Base-by-base conservation (phyloP, 2,113 vertebrate species). In the Manacus vitellinus region DNA sequence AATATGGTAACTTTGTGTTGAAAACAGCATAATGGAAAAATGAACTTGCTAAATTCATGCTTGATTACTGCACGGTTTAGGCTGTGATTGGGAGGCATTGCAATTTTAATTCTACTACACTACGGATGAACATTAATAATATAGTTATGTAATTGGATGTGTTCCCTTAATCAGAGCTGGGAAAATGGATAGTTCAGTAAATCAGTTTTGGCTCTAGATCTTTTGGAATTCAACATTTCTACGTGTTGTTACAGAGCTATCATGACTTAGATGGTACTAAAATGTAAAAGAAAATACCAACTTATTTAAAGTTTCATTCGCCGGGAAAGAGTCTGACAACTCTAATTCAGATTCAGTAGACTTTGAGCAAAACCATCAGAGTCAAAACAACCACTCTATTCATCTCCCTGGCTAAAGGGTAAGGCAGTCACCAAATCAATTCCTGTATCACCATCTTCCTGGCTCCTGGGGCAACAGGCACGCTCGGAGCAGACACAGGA, bases 11-110 rank as follows among this genome's bases (percentile, higher is more conserved):
- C 83, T 96, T 96, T 96, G 94, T 97, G 77, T 93, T 97, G 93
- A 97, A 98, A 98, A 97, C 97, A 98, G 89, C 96, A 87, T 96
- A 96, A 97, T 96, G 88, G 89, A 97, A 97, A 97, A 97, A 98
- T 96, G 95, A 97, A 97, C 92, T 97, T 96, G 76, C 93, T 97
- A 97, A 98, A 98, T 97, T 97, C 94, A 92, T 95, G 72, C 94
- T 96, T 97, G 95, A 97, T 98, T 97, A 95, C 89, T 92, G 47
- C 55, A 90, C 4, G 52, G 92, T 85, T 95, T 96, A 97, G 59
- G 39, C 46, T 49, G 61, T 98, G 92, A 98, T 96, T 97, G 86
- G 94, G 88, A 98, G 73, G 89, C 77, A 95, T 75, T 97, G 87
- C 88, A 94, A 96, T 95, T 98, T 94, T 96, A 97, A 97, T 97